These are phyloP conservation scores for Horisme vitalbata DNA, from an alignment of 2,888 invertebrate species.

Conservation along the genomic window DNA sequence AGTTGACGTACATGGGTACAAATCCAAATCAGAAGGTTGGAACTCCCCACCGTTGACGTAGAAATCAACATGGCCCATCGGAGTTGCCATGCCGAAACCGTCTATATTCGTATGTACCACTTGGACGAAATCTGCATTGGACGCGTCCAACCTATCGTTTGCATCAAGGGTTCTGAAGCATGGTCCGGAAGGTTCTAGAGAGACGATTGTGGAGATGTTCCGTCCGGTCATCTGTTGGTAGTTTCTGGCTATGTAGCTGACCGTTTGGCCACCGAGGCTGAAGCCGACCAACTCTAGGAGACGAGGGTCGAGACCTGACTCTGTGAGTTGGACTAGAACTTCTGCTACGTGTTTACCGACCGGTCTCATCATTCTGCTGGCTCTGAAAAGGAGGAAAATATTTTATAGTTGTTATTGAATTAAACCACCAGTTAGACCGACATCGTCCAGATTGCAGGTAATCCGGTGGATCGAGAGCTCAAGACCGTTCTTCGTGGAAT, in stretches of 20 bases:
- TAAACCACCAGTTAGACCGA: background rate
- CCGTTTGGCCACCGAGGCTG: conserved; percentile 71
- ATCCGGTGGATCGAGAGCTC: no score
- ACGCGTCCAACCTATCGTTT: conserved; percentile 55
- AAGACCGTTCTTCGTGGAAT: no score
- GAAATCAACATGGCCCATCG: conserved; percentile 72
- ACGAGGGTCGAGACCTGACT: conserved; percentile 58
- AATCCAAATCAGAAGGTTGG: conserved; percentile 63
- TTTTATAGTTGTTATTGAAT: background rate
- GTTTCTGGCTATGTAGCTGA: conserved; percentile 65
- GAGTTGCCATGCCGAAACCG: conserved; percentile 69
- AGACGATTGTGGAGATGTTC: conserved; percentile 67
- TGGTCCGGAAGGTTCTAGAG: conserved; percentile 71
- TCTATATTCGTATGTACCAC: conserved; percentile 76
- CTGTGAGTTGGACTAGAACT: conserved; percentile 56
- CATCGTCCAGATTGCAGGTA: no score
- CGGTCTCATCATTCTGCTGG: conserved; percentile 73
- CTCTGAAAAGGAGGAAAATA: conserved; percentile 46
- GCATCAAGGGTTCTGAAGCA: conserved; percentile 61
- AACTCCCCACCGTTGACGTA: conserved; percentile 75
- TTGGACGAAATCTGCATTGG: conserved; percentile 70
- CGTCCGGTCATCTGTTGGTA: conserved; percentile 60
- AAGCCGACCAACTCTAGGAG: conserved; percentile 68
- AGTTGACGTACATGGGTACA: conserved; percentile 63
- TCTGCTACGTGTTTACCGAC: conserved; percentile 72